These are phyloP conservation scores for Tapirus indicus DNA, from an alignment of 2,797 vertebrate species.

Conservation along the genomic window DNA sequence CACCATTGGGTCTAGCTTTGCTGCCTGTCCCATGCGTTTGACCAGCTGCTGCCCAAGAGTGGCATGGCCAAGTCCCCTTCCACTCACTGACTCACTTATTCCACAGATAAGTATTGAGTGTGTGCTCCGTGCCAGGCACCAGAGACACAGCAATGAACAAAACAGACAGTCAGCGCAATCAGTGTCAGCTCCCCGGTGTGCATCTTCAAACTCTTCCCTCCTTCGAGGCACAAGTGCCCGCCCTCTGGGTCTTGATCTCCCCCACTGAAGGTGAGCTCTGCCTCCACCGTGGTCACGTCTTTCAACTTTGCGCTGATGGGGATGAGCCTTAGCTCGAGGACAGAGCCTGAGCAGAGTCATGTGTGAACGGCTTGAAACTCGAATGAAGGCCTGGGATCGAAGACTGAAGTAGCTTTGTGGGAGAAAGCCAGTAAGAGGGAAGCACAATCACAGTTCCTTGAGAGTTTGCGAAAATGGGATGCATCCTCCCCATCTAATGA, in stretches of 20 bases:
- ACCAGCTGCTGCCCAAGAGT: background rate
- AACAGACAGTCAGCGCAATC: background rate
- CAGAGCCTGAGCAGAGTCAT: background rate
- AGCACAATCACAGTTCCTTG: background rate
- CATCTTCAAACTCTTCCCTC: background rate
- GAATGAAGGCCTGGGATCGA: background rate
- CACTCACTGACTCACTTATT: conserved; percentile 28
- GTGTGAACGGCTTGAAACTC: background rate
- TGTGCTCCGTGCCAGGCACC: background rate
- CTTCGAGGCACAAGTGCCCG: background rate
- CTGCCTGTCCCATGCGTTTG: accelerated
- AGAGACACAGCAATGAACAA: background rate
- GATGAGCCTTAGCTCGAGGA: background rate
- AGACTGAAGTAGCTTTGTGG: background rate
- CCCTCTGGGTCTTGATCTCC: background rate
- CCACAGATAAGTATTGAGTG: background rate
- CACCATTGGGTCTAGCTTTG: background rate
- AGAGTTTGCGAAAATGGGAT: background rate
- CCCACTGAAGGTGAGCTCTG: background rate
- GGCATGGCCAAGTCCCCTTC: background rate
- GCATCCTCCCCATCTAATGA: background rate
- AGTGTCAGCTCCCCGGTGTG: background rate
- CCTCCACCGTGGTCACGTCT: background rate
- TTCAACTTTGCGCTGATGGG: background rate
- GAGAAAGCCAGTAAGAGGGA: background rate